These are phyloP conservation scores for Eulemur rufifrons DNA, from an alignment of 2,113 vertebrate species.

Conservation along the genomic window DNA sequence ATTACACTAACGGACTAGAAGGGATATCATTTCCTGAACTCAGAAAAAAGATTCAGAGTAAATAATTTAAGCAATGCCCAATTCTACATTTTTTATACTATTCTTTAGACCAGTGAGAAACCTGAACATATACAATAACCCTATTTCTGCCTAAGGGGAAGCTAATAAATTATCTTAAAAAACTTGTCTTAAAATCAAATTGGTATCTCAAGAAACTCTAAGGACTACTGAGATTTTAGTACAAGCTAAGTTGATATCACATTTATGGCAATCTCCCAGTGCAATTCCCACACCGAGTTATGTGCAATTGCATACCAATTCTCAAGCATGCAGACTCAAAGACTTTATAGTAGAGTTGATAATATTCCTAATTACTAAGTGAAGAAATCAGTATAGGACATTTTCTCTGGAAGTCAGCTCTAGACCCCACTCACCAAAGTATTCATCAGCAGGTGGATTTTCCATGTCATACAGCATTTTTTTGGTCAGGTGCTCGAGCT, in stretches of 20 bases:
- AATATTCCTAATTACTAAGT: neutral
- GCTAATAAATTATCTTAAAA: neutral
- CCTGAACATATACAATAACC: neutral
- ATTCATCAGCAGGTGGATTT: conserved; percentile 95
- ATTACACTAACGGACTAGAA: neutral
- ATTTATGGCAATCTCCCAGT: neutral
- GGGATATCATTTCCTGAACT: neutral
- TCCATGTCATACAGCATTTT: conserved; percentile 99
- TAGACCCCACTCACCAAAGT: conserved; percentile 91
- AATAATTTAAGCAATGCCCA: neutral
- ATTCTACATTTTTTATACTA: neutral
- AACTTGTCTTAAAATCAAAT: neutral
- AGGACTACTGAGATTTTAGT: neutral
- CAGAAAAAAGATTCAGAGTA: neutral
- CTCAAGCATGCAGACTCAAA: neutral
- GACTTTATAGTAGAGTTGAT: neutral
- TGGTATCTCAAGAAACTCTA: neutral
- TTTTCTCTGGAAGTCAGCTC: neutral
- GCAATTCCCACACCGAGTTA: neutral
- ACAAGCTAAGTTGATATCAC: neutral
- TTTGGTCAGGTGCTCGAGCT: conserved; percentile 97
- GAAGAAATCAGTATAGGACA: neutral
- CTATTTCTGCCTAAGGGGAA: neutral
- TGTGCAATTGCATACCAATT: rapidly evolving
- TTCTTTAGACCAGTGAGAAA: neutral